Evolutionary conservation across 2,113 vertebrate genomes (phyloP).

Genomic region (Chrysemys picta): DNA sequence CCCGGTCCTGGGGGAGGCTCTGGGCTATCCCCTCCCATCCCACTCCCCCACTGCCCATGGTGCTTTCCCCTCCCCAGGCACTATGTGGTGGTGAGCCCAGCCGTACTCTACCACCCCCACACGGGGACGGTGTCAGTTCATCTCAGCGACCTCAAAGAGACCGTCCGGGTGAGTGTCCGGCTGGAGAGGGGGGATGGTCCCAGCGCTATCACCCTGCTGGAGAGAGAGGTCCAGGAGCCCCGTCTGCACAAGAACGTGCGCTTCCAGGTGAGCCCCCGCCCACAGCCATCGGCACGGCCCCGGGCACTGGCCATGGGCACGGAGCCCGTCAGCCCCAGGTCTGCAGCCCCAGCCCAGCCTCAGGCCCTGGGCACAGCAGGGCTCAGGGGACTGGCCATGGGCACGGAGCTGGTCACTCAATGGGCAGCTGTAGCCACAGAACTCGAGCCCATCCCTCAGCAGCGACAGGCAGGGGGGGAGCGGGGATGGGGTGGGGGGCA

Average conservation of each 20-base stretch:
- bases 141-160: not conserved
- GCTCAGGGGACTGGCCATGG: no score
- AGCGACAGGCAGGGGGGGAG: not conserved
- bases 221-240: not conserved
- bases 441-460: no score
- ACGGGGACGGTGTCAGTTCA: not conserved
- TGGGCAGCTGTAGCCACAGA: no score
- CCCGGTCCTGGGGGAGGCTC: not conserved
- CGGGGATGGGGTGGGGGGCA: fast-evolving
- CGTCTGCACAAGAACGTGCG: not conserved
- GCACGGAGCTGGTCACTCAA: no score
- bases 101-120: not conserved
- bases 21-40: not conserved
- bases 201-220: not conserved
- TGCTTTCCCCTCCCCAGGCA: not conserved
- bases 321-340: not conserved
- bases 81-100: not conserved
- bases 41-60: fast-evolving
- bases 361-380: no score
- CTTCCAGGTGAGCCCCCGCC: not conserved
- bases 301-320: no score
- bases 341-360: not conserved
- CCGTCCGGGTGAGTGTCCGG: not conserved
- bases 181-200: fast-evolving
- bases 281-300: fast-evolving